A percentile compares a stretch with the other conserved stretches of the same genome.
Conservation (phyloP, 1,140 invertebrate species). For the Aleiodes sp. region DNA sequence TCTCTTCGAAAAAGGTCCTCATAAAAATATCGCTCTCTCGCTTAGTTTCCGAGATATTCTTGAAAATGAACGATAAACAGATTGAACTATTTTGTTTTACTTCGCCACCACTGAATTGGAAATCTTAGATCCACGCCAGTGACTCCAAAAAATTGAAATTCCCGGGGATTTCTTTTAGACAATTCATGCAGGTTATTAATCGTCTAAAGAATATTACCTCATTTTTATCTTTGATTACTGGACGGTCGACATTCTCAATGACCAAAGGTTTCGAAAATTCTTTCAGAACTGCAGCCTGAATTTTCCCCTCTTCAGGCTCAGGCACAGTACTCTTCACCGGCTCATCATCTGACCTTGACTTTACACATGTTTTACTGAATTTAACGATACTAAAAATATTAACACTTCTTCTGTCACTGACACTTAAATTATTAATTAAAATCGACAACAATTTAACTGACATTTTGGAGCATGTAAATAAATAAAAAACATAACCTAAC, state of each 20-base stretch:
- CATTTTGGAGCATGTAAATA: no score
- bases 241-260: slow-evolving; percentile 57
- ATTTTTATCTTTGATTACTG: slow-evolving; percentile 49
- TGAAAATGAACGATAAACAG: no score
- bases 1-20: no score
- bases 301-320: slow-evolving; percentile 39
- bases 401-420: background rate
- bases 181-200: no score
- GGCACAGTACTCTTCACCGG: slow-evolving; percentile 24
- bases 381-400: slow-evolving; percentile 24
- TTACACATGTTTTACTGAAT: slow-evolving; percentile 32
- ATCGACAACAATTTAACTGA: background rate
- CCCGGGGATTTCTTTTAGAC: no score
- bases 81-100: no score
- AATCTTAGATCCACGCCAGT: no score
- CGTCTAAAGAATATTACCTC: slow-evolving; percentile 57
- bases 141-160: no score
- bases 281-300: slow-evolving; percentile 64
- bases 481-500: no score
- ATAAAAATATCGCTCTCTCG: no score
- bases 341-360: slow-evolving; percentile 31
- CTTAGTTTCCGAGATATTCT: no score
- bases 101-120: no score
- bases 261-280: slow-evolving; percentile 60
- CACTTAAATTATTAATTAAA: background rate